Base-by-base conservation (phyloP, 2,888 invertebrate species). In the Callyntrura sp. region DNA sequence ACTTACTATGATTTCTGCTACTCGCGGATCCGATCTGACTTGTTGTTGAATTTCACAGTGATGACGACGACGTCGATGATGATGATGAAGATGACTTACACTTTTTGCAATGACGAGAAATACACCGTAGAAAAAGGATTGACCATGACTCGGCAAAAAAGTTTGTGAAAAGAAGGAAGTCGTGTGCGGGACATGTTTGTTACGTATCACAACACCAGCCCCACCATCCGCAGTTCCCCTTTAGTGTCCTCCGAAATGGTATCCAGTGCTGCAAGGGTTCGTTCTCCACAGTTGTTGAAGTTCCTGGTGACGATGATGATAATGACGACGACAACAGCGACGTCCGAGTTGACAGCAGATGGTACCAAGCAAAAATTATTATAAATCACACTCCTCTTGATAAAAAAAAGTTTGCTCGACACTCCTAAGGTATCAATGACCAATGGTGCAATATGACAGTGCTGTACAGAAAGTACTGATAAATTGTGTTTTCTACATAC, bases 111-210 rank as follows among this genome's bases (percentile, higher is more conserved):
- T 35, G 35, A 60, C 79, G 57, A 79, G 57, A 28, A 20, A 60
- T 57, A 57, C 60, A 79, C 79, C 57, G 25, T 78, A 55, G 14
- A 25, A 55, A 78, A 60, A 60, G 65, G 9, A 45, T 57, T 84
- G 84, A 70, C 62, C 84, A 70, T 84, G 84, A 84, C 70, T 84
- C 84, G 70, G 84, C 84, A 84, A 70, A 84, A n/a, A 84, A 70
- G 28, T 35, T 76, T 48, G 62, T 70, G 25, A 62, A 62, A 65
- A 82, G 62, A 14, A 28, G 79, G 20, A 35, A 35, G 60, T 17
- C 35, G 79, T 79, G 60, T 79, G 60, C 28, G 12, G 17, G 43
- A 1, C 43, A 43, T 60, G 62, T 45, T 65, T 65, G 45, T 23
- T 82, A 48, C 65, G 43, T 43, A 43, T 23, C 45, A 48, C 48